Evolutionary conservation across 2,113 vertebrate species (phyloP), one percentile per base, ranked within the genome.

Genomic region (Hiodon alosoides): DNA sequence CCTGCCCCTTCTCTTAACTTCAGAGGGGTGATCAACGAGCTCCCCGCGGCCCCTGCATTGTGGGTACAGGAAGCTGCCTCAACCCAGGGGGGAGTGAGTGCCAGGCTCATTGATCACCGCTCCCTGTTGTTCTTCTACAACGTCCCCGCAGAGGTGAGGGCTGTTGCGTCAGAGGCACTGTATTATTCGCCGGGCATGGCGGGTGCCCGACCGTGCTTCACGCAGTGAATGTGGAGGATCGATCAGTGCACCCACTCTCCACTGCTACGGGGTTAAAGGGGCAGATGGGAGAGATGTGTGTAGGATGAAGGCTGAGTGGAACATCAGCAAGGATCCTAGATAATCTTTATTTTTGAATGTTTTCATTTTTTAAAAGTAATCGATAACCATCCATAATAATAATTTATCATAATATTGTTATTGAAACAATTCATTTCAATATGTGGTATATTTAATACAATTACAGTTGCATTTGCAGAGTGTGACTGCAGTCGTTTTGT

Each of bases 11-110:
- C 80, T 81, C 79, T 72, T 78, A 60, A 71, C 77, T 75, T 77
- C 77, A 76, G 55, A 78, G 76, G 81, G 73, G 70, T 82, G 83
- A 84, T 82, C 82, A 77, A 81, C 69, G 55, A 76, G 76, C 80
- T 83, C 78, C 77, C 57, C 72, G 67, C 73, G 72, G 58, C 70
- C 74, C 76, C 76, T 73, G 80, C 52, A 83, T 81, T 81, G 82
- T 81, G 72, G 77, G 54, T 64, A 80, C 76, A 83, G 84, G 84
- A 83, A 84, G 80, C 62, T 51, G 51, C 53, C 71, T 62, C 74
- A 71, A 76, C 69, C 77, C 70, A 65, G 78, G 76, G 74, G 80
- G 52, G 79, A 84, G 78, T 83, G 82, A 81, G 80, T 72, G 75
- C 73, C 60, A 73, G 55, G 31, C n/a, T 78, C 76, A 83, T 81